phyloP scores from a whole-genome alignment of 37 sponge, comb jelly and placozoan genomes.

The Amphimedon queenslandica region DNA sequence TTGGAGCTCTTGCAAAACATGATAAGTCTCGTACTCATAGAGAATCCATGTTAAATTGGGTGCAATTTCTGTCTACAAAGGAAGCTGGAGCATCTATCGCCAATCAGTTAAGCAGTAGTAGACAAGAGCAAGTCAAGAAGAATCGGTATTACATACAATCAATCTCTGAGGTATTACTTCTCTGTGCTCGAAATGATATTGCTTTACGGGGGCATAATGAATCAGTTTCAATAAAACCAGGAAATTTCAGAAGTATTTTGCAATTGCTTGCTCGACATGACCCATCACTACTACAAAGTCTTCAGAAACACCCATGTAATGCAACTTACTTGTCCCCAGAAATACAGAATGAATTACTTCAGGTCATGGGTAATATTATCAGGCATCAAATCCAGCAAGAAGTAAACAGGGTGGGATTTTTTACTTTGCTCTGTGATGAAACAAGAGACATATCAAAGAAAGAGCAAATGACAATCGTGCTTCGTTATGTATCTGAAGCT shows the following conservation, averaged over 20 bases:
- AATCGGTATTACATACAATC: slow-evolving; percentile 61
- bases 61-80: slow-evolving; percentile 17
- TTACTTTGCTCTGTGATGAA: slow-evolving; percentile 55
- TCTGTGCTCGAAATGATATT: slow-evolving; percentile 60
- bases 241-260: slow-evolving; percentile 60
- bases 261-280: slow-evolving; percentile 49
- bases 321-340: slow-evolving; percentile 60
- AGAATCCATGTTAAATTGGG: slow-evolving; percentile 27
- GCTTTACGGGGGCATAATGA: slow-evolving; percentile 65
- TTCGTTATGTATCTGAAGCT: slow-evolving; percentile 56
- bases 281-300: slow-evolving; percentile 8
- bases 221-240: slow-evolving; percentile 46
- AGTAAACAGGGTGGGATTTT: slow-evolving; percentile 48
- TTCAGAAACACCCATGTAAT: slow-evolving; percentile 32
- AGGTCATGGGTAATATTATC: slow-evolving; percentile 50
- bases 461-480: slow-evolving; percentile 54
- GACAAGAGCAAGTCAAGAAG: slow-evolving; percentile 35
- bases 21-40: slow-evolving; percentile 32
- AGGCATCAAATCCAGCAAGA: slow-evolving; percentile 15
- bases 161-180: slow-evolving; percentile 48
- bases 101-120: slow-evolving; percentile 21
- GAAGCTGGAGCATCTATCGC: slow-evolving; percentile 34
- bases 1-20: slow-evolving; percentile 40
- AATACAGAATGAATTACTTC: slow-evolving; percentile 56
- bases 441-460: slow-evolving; percentile 43